Evolutionary conservation across 2,113 vertebrate genomes (phyloP).

Genomic region (Ophthalmolycus amberensis): DNA sequence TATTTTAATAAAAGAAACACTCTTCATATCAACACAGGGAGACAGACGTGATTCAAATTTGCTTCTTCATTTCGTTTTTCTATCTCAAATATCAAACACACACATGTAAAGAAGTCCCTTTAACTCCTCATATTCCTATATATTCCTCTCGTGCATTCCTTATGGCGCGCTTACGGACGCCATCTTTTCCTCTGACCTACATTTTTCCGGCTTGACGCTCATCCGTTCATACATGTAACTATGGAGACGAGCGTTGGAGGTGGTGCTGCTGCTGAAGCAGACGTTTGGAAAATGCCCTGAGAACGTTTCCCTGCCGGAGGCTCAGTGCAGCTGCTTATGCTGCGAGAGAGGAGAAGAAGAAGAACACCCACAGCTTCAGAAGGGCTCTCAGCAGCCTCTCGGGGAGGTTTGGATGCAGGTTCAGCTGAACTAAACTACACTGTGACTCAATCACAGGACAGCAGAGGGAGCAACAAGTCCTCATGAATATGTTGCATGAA

Average conservation of each 20-base stretch:
- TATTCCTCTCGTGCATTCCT: slow-evolving; percentile 6
- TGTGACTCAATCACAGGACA: slow-evolving; percentile 48
- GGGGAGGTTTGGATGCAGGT: not conserved
- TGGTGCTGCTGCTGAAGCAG: slow-evolving; percentile 40
- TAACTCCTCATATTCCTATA: not conserved
- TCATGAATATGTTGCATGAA: no score
- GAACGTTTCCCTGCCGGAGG: slow-evolving; percentile 42
- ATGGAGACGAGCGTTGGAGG: slow-evolving; percentile 52
- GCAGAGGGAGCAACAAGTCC: slow-evolving; percentile 49
- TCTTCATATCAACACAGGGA: not conserved
- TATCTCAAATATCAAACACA: not conserved
- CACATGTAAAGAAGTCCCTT: not conserved
- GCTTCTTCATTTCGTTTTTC: not conserved
- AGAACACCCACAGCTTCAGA: not conserved
- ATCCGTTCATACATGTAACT: slow-evolving; percentile 61
- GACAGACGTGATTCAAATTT: no score
- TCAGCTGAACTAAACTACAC: slow-evolving; percentile 21
- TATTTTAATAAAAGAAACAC: not conserved
- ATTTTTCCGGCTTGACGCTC: slow-evolving; percentile 59
- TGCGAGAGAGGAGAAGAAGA: not conserved
- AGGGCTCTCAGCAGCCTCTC: not conserved
- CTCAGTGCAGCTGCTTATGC: slow-evolving; percentile 32
- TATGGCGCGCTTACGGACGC: slow-evolving; percentile 7
- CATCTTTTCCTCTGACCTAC: slow-evolving; percentile 71
- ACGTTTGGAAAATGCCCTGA: slow-evolving; percentile 40